Evolutionary conservation across 2,797 vertebrate genomes (phyloP), one percentile per base, ranked within the genome.

Genomic region (Tragelaphus oryx): DNA sequence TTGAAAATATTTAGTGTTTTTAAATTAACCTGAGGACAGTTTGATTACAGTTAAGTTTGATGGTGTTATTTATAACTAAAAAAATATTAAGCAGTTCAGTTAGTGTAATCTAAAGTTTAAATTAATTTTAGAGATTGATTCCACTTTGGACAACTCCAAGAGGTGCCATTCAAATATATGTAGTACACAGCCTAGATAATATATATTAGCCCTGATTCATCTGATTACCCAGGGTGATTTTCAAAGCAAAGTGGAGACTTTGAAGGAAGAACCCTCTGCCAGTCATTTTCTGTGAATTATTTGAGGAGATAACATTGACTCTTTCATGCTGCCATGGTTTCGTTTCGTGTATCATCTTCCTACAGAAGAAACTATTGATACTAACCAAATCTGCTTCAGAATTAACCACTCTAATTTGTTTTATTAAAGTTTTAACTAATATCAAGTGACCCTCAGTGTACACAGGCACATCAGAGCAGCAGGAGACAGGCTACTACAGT

Each of bases 1-100:
- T 68, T 44, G n/a, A 68, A 82, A 87, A 50, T 95, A 93, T 48
- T 95, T 95, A 71, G 4, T 91, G 59, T 54, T 81, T 88, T 86
- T 46, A 82, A 89, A 76, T 89, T 89, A 92, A 59, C 60, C 24
- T 57, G 28, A 89, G 24, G 52, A 62, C 30, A 83, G 37, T 54
- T 89, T 55, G 65, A 41, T 92, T 80, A 52, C 33, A 89, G 8
- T 93, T 89, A 86, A 94, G 14, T 26, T 81, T 88, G 17, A 37
- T 59, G 26, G 26, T 82, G 22, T n/a, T 89, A 41, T 80, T 94
- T 50, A 30, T 41, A 68, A 76, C 18, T 68, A 50, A 54, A 88
- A 46, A 85, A 14, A 3, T 11, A 17, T 26, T 80, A n/a, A 76
- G 16, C 55, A 33, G 30, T 33, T 85, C 44, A 30, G 18, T 89